Base-by-base conservation (phyloP, 53 echinoderm and acorn worm genomes). In the Arbacia lixula region DNA sequence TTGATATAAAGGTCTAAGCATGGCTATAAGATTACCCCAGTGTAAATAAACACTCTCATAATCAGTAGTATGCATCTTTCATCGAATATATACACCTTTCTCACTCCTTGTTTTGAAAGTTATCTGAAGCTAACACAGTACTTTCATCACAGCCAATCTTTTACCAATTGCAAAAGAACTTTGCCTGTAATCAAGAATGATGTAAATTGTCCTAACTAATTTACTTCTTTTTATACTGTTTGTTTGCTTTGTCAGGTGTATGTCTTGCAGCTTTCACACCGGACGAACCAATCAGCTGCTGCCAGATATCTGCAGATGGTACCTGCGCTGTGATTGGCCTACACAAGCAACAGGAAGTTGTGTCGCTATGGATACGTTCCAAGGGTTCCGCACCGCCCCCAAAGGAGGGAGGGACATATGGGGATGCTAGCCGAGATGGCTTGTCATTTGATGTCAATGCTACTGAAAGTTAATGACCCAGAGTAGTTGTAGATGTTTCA, bases 241-340 rank as follows among this genome's bases (percentile, higher is more conserved):
- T 14, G 14, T 46, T 46, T 8, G 49, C 8, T 46, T 46, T 46
- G 9, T 9, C 85, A 98, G 98, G 98, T 55, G 79, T 64, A 17
- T 82, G 95, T 58, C 81, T 99, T 19, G 92, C 99, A 14, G 86
- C 90, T 12, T 92, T 99, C 83, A 99, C 99, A 52, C 99, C 99
- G 0, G 99, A 99, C 52, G 71, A 75, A 5, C 95, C 99, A 80
- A 87, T 99, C 85, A 99, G 92, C 89, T 99, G 99, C 87, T 99
- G 99, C 61, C 99, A 99, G 71, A 99, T 99, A 41, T 94, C 94
- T 20, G 99, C 99, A 30, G 95, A 87, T 57, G 99, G 99, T 30
- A 79, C 86, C 39, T 92, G 94, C 61, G 99, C 92, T 21, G 95
- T 95, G 84, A 92, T 99, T 76, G 95, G 94, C 33, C 87, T 95